Evolutionary conservation across 2,113 vertebrate genomes (phyloP).

Genomic region (Hippotragus niger): DNA sequence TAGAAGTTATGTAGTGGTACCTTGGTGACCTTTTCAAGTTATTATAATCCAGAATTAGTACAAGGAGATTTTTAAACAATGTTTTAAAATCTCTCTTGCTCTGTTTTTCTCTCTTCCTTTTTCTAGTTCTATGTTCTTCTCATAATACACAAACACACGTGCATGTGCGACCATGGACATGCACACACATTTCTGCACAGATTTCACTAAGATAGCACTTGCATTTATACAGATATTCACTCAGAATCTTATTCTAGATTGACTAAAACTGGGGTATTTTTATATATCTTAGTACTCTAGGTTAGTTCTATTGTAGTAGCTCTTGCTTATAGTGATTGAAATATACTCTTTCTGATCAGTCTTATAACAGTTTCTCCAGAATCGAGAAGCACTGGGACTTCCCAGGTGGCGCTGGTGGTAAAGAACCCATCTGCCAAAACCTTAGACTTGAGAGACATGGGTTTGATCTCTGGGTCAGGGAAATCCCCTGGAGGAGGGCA

Average conservation of each 20-base stretch:
- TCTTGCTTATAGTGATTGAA: neutral
- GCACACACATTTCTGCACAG: neutral
- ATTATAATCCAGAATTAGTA: conserved; percentile 34
- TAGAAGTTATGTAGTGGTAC: conserved; percentile 20
- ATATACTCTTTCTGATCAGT: neutral
- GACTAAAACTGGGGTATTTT: neutral
- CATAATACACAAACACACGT: neutral
- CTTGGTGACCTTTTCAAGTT: conserved; percentile 26
- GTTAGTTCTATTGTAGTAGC: neutral
- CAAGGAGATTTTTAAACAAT: neutral
- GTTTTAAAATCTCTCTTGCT: neutral
- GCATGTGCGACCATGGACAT: neutral
- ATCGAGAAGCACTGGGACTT: neutral
- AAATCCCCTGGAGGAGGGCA: neutral
- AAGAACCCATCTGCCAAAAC: neutral
- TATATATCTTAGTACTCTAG: neutral
- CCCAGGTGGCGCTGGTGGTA: neutral
- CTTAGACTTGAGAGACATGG: neutral
- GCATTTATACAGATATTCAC: neutral
- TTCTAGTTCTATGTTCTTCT: neutral
- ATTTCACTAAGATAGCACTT: neutral
- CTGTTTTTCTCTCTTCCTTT: neutral
- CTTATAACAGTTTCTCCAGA: neutral
- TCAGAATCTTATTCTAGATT: neutral
- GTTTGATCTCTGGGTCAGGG: neutral